These are phyloP conservation scores for Ascidia mentula DNA, from an alignment of 23 tunicate genomes.

Conservation along the genomic window DNA sequence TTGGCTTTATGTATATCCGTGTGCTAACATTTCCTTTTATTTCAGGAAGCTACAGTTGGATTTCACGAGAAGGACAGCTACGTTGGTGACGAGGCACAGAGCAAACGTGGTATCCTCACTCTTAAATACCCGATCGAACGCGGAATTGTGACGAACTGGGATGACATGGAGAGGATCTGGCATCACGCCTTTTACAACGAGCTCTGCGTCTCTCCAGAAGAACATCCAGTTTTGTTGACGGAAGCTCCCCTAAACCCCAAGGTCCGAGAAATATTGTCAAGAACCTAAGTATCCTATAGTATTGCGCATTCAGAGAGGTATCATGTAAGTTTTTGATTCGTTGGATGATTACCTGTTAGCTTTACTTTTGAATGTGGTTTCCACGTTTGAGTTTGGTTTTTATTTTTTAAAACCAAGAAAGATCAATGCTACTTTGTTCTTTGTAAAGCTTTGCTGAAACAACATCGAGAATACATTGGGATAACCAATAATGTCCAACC, in stretches of 20 bases:
- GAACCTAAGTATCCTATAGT: too few species aligned
- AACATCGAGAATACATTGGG: not conserved
- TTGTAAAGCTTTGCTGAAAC: not conserved
- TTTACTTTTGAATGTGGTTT: constrained; percentile 87
- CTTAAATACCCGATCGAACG: constrained; percentile 97
- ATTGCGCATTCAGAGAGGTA: too few species aligned
- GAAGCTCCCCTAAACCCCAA: constrained; percentile 99
- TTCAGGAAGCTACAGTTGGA: not conserved
- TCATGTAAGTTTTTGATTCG: too few species aligned
- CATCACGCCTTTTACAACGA: constrained; percentile 99
- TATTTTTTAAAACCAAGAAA: not conserved
- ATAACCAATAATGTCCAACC: not conserved
- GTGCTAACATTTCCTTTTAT: not conserved
- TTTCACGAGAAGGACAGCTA: not conserved
- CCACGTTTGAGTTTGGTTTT: constrained; percentile 98
- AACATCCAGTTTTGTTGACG: constrained; percentile 95
- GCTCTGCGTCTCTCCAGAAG: constrained; percentile 99
- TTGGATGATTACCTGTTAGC: not conserved
- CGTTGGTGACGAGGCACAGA: not conserved
- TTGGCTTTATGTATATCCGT: not conserved
- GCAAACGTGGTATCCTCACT: not conserved
- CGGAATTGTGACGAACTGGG: constrained; percentile 99
- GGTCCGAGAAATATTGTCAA: too few species aligned
- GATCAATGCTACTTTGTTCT: not conserved
- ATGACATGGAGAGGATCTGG: constrained; percentile 99